Conservation (phyloP, 2,888 invertebrate species). For the Volucella bombylans region DNA sequence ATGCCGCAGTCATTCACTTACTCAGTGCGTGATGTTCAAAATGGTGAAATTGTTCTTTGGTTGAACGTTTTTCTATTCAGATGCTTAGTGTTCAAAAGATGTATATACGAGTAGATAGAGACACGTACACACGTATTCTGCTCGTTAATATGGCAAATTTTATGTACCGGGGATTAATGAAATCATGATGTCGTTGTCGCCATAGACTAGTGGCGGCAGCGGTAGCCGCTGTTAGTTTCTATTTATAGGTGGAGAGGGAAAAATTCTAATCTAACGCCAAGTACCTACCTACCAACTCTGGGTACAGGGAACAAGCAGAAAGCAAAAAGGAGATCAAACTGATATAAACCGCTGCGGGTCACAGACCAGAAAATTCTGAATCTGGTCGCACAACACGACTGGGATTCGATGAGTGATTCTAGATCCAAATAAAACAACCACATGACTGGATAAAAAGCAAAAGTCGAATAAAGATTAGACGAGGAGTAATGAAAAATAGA, state of each 20-base stretch:
- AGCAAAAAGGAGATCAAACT: background rate
- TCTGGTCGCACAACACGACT: constrained; percentile 13
- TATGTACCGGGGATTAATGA: constrained; percentile 61
- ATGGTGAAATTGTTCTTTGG: background rate
- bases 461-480: constrained; percentile 12
- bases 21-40: constrained; percentile 17
- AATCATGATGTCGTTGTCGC: constrained; percentile 35
- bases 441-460: constrained; percentile 22
- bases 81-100: background rate
- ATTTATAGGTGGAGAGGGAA: constrained; percentile 40
- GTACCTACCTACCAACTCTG: background rate
- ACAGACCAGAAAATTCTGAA: constrained; percentile 9
- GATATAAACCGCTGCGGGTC: constrained; percentile 46
- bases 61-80: background rate
- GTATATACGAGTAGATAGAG: background rate
- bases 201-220: constrained; percentile 34
- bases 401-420: constrained; percentile 9
- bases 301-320: constrained; percentile 7
- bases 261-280: constrained; percentile 52
- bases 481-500: constrained; percentile 2
- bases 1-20: constrained; percentile 9
- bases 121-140: background rate
- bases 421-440: background rate
- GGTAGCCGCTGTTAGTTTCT: constrained; percentile 53
- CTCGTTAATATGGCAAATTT: constrained; percentile 13